These are phyloP conservation scores for Aselliscus stoliczkanus DNA, from an alignment of 2,797 vertebrate species.

Conservation along the genomic window DNA sequence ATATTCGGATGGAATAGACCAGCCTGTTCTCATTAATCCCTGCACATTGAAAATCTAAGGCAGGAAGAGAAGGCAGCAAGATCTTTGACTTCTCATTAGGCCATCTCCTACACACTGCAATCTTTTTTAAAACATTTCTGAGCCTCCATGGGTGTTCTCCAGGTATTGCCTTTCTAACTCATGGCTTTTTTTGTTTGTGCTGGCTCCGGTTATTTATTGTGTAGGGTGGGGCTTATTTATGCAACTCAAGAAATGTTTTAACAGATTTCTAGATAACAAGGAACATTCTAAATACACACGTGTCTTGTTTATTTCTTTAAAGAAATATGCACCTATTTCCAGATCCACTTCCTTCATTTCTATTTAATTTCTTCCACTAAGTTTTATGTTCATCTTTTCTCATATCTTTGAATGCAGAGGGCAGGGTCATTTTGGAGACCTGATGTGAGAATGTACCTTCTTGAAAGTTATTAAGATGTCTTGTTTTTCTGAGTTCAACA, in stretches of 20 bases:
- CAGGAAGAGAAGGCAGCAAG: not conserved
- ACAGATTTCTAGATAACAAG: conserved; percentile 56
- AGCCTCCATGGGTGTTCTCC: not conserved
- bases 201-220: conserved; percentile 26
- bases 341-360: not conserved
- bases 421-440: not conserved
- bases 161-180: conserved; percentile 16
- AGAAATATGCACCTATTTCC: conserved; percentile 18
- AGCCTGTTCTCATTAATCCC: not conserved
- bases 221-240: conserved; percentile 1
- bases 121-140: not conserved
- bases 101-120: no score
- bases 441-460: not conserved
- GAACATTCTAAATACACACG: conserved; percentile 47
- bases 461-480: not conserved
- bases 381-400: not conserved
- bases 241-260: conserved; percentile 50
- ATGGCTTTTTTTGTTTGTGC: not conserved
- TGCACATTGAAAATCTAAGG: not conserved
- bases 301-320: not conserved
- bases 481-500: not conserved
- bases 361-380: conserved; percentile 42
- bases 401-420: not conserved
- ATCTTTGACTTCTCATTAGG: not conserved
- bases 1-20: not conserved